Percentiles rank a stretch among this genome's conserved stretches.
These are phyloP conservation scores for Calyptomena viridis DNA, from an alignment of 2,113 vertebrate species.

Conservation along the genomic window DNA sequence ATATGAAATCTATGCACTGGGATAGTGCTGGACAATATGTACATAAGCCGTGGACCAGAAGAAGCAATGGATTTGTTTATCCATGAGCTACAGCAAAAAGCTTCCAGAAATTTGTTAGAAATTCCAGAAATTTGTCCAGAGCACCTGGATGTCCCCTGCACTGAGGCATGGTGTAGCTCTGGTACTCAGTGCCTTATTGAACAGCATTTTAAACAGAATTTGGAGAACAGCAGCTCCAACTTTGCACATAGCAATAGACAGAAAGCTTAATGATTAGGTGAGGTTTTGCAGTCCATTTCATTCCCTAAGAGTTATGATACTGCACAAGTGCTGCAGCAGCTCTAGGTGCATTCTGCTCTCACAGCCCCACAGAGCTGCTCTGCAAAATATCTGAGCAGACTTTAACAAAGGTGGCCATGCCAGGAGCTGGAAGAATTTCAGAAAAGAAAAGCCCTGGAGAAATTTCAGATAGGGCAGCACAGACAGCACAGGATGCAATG, in stretches of 20 bases:
- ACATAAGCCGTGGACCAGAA: slow-evolving; percentile 6
- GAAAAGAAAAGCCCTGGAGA: not conserved
- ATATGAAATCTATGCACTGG: not conserved
- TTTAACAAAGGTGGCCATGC: not conserved
- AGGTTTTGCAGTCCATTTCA: not conserved
- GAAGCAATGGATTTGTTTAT: slow-evolving; percentile 37
- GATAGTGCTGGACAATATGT: not conserved
- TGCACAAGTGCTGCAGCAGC: not conserved
- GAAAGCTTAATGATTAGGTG: not conserved
- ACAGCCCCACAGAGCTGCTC: not conserved
- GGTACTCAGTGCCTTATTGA: not conserved
- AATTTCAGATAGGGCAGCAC: not conserved
- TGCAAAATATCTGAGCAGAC: not conserved
- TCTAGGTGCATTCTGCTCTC: accelerated
- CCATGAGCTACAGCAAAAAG: slow-evolving; percentile 46
- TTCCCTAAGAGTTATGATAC: not conserved
- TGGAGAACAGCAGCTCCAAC: slow-evolving; percentile 3
- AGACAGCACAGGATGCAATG: not conserved
- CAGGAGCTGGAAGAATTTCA: not conserved
- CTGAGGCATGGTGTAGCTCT: not conserved
- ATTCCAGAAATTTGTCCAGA: not conserved
- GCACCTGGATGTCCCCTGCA: not conserved
- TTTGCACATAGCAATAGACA: not conserved
- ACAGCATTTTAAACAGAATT: slow-evolving; percentile 10
- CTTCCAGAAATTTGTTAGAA: not conserved